Base-by-base conservation (phyloP, 2,113 vertebrate genomes). In the Zapornia atra region DNA sequence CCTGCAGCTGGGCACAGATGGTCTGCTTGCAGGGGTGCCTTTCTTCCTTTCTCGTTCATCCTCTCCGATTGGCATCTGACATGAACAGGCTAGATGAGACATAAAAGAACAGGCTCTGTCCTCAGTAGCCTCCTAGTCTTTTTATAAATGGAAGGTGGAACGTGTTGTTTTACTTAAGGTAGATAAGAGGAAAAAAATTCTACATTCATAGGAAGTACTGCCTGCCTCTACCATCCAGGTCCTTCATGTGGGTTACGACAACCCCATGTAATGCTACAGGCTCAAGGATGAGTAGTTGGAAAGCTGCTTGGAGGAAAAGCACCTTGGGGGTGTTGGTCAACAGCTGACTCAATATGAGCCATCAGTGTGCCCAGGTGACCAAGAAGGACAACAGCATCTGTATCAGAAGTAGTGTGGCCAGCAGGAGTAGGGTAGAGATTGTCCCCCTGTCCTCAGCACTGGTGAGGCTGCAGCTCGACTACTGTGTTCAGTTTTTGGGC, bases 1-100 rank as follows among this genome's bases (percentile, higher is more conserved):
- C 53, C 15, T 0, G 0, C 61, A 50, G 21, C 0, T 75, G 56
- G 73, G 46, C 48, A 59, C 12, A 63, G 75, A 82, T 36, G 18
- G 82, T 68, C 16, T 76, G 8, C 75, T 46, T 51, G 17, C 22
- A 65, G 50, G 29, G 34, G 11, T 38, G 16, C 22, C 33, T 51
- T 33, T 42, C 53, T 54, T 75, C 51, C 56, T 54, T 66, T n/a
- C 29, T 60, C 3, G 4, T 66, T 75, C 53, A 75, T 40, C 40
- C 59, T 69, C 38, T 91, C 38, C 10, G 8, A 6, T 0, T 57
- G 50, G 19, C 50, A 91, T 17, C 31, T 65, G 53, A 86, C 26
- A 56, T 4, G 53, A 69, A 53, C 7, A 76, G 48, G 16, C 5
- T 18, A 56, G n/a, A 53, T 54, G n/a, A 75, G 28, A 76, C 10